These are phyloP conservation scores for Serripes groenlandicus DNA, from an alignment of 2,888 invertebrate genomes.

Conservation along the genomic window DNA sequence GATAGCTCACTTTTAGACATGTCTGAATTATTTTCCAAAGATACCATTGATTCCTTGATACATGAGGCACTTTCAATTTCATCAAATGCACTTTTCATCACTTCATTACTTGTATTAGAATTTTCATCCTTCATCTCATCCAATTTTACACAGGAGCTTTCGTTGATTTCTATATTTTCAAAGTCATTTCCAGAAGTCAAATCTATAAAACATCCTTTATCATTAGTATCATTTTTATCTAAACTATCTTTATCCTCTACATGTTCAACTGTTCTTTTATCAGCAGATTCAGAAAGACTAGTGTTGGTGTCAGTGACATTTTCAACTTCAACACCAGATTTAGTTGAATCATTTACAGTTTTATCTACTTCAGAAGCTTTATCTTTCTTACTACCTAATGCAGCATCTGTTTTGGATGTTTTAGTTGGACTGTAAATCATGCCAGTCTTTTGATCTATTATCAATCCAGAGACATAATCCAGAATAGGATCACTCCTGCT, in stretches of 20 bases:
- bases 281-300: background rate
- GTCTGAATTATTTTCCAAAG: background rate
- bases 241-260: background rate
- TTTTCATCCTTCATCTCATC: background rate
- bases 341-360: too few species aligned
- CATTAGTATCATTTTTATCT: background rate
- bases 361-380: background rate
- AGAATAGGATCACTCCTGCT: constrained; percentile 5
- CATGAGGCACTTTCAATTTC: background rate
- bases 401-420: background rate
- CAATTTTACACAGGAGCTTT: too few species aligned
- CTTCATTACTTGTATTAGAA: background rate
- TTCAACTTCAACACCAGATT: background rate
- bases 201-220: background rate
- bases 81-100: too few species aligned
- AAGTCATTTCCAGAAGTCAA: background rate
- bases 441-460: constrained; percentile 28
- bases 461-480: constrained; percentile 31
- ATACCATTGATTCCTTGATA: background rate
- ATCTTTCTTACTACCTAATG: background rate
- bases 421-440: constrained; percentile 17
- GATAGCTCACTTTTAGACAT: constrained; percentile 35
- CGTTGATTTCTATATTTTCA: background rate
- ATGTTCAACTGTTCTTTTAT: background rate
- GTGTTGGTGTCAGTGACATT: background rate